Percentiles rank a stretch among this genome's conserved stretches.
Evolutionary conservation across 2,888 invertebrate species (phyloP).

Genomic region (Eupeodes latifasciatus): DNA sequence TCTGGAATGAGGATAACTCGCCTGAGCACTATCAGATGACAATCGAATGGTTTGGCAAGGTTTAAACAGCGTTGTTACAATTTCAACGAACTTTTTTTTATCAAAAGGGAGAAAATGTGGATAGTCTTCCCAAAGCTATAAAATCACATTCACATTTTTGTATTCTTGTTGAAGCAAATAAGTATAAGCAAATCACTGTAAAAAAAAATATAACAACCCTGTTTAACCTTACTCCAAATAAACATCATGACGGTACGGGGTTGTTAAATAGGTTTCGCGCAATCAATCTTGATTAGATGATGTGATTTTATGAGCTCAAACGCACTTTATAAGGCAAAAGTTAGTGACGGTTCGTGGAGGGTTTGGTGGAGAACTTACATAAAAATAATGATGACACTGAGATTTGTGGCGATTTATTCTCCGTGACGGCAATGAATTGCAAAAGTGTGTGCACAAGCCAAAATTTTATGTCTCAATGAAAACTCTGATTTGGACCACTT

Average conservation of each 20-base stretch:
- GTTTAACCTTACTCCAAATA: constrained; percentile 8
- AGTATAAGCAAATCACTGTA: too few species aligned
- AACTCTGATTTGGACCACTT: constrained; percentile 43
- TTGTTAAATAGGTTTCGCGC: constrained; percentile 82
- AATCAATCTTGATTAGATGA: constrained; percentile 84
- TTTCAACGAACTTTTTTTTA: too few species aligned
- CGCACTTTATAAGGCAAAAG: constrained; percentile 45
- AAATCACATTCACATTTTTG: too few species aligned
- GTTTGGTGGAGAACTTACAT: constrained; percentile 19
- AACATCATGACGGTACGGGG: constrained; percentile 17
- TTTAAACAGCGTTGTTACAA: constrained; percentile 14
- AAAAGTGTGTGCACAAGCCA: constrained; percentile 51
- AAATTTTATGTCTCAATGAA: constrained; percentile 66
- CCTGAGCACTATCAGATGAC: constrained; percentile 45
- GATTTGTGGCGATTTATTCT: constrained; percentile 70
- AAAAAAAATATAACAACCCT: constrained; percentile 25
- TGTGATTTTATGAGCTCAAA: constrained; percentile 81
- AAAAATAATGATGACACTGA: constrained; percentile 58
- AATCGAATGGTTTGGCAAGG: constrained; percentile 66
- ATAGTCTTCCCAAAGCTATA: too few species aligned
- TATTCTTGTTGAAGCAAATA: too few species aligned
- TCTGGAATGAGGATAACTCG: constrained; percentile 53
- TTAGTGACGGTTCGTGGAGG: neutral
- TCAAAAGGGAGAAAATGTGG: too few species aligned
- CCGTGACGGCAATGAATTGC: constrained; percentile 73